A percentile compares a stretch with the other conserved stretches of the same genome.
phyloP scores from a whole-genome alignment of 2,888 invertebrate genomes.

The Allophyes oxyacanthae region DNA sequence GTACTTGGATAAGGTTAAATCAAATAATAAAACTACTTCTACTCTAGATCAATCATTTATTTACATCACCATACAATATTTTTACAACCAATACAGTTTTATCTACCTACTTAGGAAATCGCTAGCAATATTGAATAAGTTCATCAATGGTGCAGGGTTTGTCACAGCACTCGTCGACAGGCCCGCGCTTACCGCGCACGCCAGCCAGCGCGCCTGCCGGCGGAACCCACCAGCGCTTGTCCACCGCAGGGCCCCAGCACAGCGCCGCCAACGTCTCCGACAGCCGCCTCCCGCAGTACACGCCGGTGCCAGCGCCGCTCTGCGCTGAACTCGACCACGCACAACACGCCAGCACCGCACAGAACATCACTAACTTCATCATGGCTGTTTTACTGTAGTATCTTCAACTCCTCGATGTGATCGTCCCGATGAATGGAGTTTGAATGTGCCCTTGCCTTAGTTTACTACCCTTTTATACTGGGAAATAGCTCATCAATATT shows the following conservation, averaged over 20 bases:
- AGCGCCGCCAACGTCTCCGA: constrained; percentile 22
- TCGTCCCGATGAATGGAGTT: constrained; percentile 10
- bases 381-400: constrained; percentile 3
- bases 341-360: constrained; percentile 14
- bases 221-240: constrained; percentile 32
- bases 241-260: constrained; percentile 25
- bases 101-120: too few species aligned
- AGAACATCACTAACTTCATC: constrained; percentile 28
- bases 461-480: constrained; percentile 27
- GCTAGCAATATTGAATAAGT: constrained; percentile 54
- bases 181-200: constrained; percentile 50
- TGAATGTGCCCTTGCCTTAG: constrained; percentile 21
- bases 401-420: constrained; percentile 4
- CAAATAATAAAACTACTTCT: background rate
- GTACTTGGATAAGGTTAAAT: too few species aligned
- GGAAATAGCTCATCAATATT: constrained; percentile 27
- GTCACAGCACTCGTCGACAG: constrained; percentile 62
- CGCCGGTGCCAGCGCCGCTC: constrained; percentile 8
- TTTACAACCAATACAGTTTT: background rate
- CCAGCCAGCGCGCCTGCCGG: constrained; percentile 20
- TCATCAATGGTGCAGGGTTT: constrained; percentile 59
- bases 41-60: constrained; percentile 2
- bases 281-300: constrained; percentile 43
- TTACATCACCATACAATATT: constrained; percentile 12
- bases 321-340: constrained; percentile 4